These are phyloP conservation scores for Nymphalis polychloros DNA, from an alignment of 2,888 invertebrate genomes.

Conservation along the genomic window DNA sequence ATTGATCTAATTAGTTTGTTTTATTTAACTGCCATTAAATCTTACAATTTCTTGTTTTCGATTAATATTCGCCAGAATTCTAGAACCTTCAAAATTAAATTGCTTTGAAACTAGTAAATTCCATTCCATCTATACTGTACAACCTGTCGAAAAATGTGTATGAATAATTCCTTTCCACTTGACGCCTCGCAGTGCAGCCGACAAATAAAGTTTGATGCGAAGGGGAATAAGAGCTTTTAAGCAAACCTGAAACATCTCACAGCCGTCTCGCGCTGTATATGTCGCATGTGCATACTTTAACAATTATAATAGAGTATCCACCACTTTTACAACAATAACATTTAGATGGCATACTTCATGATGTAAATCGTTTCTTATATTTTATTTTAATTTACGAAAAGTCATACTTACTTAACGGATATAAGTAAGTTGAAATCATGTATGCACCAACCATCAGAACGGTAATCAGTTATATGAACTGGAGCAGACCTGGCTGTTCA, in stretches of 20 bases:
- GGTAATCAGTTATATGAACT: too few relatives aligned
- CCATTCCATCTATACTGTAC: background rate
- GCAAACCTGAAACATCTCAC: slow-evolving; percentile 9
- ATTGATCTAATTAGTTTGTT: too few relatives aligned
- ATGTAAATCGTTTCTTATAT: too few relatives aligned
- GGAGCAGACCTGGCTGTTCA: too few relatives aligned
- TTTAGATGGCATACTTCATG: too few relatives aligned
- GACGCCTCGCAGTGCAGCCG: slow-evolving; percentile 10
- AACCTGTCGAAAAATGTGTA: slow-evolving; percentile 4
- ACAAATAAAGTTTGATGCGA: slow-evolving; percentile 26
- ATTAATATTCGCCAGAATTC: too few relatives aligned
- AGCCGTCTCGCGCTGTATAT: background rate
- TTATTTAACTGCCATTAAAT: too few relatives aligned
- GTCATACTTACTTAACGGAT: too few relatives aligned
- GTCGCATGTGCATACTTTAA: background rate
- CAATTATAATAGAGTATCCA: background rate
- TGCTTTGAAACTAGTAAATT: background rate
- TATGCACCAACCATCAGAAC: too few relatives aligned
- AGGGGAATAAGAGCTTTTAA: slow-evolving; percentile 13
- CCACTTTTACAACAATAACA: background rate
- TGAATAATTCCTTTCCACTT: slow-evolving; percentile 20
- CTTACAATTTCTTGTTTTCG: too few relatives aligned
- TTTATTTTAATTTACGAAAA: too few relatives aligned
- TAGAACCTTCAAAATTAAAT: background rate
- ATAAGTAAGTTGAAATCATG: too few relatives aligned